Evolutionary conservation across 1,140 invertebrate species (phyloP).

Genomic region (Zophobas atratus): DNA sequence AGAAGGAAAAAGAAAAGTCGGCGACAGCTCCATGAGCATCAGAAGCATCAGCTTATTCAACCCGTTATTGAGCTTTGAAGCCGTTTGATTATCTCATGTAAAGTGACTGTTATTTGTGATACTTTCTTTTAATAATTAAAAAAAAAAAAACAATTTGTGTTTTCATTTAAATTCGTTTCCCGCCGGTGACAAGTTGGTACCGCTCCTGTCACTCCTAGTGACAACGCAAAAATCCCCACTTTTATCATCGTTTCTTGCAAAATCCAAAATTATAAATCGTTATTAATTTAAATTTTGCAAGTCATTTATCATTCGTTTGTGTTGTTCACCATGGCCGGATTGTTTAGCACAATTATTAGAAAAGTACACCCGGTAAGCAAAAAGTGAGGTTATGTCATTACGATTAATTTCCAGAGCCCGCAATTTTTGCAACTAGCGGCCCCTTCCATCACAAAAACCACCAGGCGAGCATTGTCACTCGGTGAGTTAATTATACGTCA

Average conservation of each 20-base stretch:
- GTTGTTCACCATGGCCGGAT: constrained; percentile 50
- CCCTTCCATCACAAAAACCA: constrained; percentile 43
- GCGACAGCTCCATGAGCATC: constrained; percentile 40
- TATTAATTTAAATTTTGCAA: neutral
- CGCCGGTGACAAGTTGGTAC: no score
- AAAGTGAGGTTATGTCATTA: constrained; percentile 35
- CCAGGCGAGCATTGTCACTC: constrained; percentile 50
- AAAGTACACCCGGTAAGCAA: constrained; percentile 35
- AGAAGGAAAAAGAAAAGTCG: constrained; percentile 56
- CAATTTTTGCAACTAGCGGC: constrained; percentile 53
- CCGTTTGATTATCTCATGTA: constrained; percentile 6
- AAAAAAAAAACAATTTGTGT: neutral
- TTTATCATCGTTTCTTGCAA: neutral
- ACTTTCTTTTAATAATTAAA: constrained; percentile 1
- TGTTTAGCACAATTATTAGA: constrained; percentile 52
- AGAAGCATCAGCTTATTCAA: constrained; percentile 48
- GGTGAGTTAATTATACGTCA: constrained; percentile 51
- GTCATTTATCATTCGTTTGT: no score
- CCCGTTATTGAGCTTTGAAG: constrained; percentile 33
- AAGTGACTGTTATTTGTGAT: constrained; percentile 12
- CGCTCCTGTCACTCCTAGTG: no score
- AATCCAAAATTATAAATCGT: neutral
- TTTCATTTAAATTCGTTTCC: neutral
- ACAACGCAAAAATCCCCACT: no score
- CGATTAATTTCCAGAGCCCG: constrained; percentile 53